phyloP scores from a whole-genome alignment of 2,113 vertebrate species.

The Marmota flaviventris region DNA sequence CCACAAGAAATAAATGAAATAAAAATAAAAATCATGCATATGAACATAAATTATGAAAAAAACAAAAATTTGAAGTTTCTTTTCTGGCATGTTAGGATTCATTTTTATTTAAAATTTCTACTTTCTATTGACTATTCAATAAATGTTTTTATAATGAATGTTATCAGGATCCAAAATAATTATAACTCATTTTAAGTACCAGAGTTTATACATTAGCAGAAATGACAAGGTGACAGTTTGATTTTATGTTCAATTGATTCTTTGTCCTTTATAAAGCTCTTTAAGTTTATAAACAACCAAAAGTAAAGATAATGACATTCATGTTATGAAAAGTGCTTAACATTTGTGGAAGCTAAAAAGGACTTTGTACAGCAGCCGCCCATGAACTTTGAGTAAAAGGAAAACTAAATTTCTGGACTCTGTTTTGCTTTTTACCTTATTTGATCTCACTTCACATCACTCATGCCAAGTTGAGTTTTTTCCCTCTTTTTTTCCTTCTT shows the following conservation, averaged over 20 bases:
- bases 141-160: conserved; percentile 54
- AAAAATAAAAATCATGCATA: not conserved
- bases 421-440: conserved; percentile 84
- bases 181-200: conserved; percentile 53
- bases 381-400: conserved; percentile 75
- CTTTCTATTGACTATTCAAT: not conserved
- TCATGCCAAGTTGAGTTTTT: conserved; percentile 77
- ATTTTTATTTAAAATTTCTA: conserved; percentile 23
- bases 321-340: conserved; percentile 64
- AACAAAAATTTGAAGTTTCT: conserved; percentile 1
- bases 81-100: conserved; percentile 11
- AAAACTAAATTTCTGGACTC: conserved; percentile 79
- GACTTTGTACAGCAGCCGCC: conserved; percentile 66
- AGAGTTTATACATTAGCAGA: conserved; percentile 63
- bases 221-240: conserved; percentile 60
- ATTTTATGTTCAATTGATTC: conserved; percentile 49
- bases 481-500: conserved; percentile 55
- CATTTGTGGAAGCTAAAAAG: conserved; percentile 73
- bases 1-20: not conserved
- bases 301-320: conserved; percentile 73
- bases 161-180: conserved; percentile 56
- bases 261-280: conserved; percentile 63
- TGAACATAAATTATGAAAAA: conserved; percentile 39
- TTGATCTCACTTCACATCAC: conserved; percentile 79
- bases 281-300: conserved; percentile 72